Evolutionary conservation across 2,888 invertebrate species (phyloP), one percentile per base, ranked within the genome.

Genomic region (Eristalinus aeneus): DNA sequence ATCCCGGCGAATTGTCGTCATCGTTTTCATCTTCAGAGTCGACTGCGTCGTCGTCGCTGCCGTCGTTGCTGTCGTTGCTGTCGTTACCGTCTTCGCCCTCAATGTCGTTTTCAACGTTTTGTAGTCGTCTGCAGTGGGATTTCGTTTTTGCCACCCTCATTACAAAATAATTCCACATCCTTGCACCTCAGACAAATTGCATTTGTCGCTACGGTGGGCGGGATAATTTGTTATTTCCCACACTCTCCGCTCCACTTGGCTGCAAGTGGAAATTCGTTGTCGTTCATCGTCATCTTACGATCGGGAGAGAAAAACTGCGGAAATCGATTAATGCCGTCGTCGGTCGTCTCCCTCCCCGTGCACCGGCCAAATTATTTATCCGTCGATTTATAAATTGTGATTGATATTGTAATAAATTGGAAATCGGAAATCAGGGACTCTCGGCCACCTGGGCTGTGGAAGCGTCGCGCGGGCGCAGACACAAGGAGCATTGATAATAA

Each of bases 151-250:
- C 77, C 77, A 82, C 71, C 82, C 86, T 86, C 82, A 86, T 86
- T 86, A 86, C 86, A 82, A 86, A 86, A 86, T 86, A 82, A 86
- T 86, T 82, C 86, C 86, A 86, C 86, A 82, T 82, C 86, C 82
- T 86, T 86, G 86, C 82, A 86, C 82, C 77, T 82, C 82, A 86
- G 86, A 86, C 86, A 86, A 82, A 86, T 86, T 86, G 82, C 82
- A 86, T 86, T 86, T 78, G 77, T 82, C 86, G 78, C 78, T 71
- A 69, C 46, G 54, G 34, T 53, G 36, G 72, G 69, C 54, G 73
- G 77, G 20, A 73, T 86, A 77, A 86, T 86, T 82, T 86, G 77
- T 86, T 82, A 82, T 69, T 82, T 82, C 53, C 69, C 69, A 31
- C 68, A 58, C 46, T 46, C 46, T 16, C 46, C 16, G n/a, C 46